These are phyloP conservation scores for Mallotus villosus DNA, from an alignment of 2,797 vertebrate species.

Conservation along the genomic window DNA sequence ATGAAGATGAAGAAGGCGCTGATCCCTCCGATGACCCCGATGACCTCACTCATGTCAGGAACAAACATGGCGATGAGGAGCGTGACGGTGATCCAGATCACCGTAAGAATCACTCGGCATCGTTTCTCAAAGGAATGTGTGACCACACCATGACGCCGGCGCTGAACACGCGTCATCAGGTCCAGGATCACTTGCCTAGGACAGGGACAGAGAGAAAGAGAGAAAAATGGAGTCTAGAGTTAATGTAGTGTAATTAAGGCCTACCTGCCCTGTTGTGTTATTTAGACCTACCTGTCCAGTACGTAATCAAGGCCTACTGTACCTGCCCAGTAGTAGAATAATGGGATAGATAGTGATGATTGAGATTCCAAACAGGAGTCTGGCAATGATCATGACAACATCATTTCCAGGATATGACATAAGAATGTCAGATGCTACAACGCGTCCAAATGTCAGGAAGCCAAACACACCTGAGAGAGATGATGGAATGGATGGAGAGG, in stretches of 20 bases:
- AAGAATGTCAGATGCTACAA: constrained; percentile 85
- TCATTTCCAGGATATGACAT: constrained; percentile 93
- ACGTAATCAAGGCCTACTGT: constrained; percentile 68
- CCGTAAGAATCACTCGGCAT: constrained; percentile 75
- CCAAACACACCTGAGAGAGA: constrained; percentile 82
- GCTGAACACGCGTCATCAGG: constrained; percentile 66
- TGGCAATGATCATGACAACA: constrained; percentile 79
- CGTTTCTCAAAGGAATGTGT: constrained; percentile 64
- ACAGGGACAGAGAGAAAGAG: neutral
- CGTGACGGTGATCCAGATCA: constrained; percentile 82
- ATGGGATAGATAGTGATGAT: constrained; percentile 95
- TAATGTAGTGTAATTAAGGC: neutral
- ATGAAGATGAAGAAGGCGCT: constrained; percentile 96
- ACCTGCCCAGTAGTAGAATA: constrained; percentile 91
- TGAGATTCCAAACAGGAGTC: constrained; percentile 88
- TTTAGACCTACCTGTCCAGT: neutral
- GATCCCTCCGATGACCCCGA: constrained; percentile 88
- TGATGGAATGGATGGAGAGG: constrained; percentile 5
- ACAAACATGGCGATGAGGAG: constrained; percentile 84
- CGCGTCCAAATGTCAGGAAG: constrained; percentile 86
- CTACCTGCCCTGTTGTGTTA: neutral
- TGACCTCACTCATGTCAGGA: constrained; percentile 88
- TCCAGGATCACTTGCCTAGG: constrained; percentile 86
- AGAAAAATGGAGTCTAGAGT: neutral
- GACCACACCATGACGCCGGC: constrained; percentile 25